Percentiles rank a stretch among this genome's conserved stretches.
phyloP scores from a whole-genome alignment of 2,888 invertebrate genomes.

The Ashinkailepas kermadecensis region DNA sequence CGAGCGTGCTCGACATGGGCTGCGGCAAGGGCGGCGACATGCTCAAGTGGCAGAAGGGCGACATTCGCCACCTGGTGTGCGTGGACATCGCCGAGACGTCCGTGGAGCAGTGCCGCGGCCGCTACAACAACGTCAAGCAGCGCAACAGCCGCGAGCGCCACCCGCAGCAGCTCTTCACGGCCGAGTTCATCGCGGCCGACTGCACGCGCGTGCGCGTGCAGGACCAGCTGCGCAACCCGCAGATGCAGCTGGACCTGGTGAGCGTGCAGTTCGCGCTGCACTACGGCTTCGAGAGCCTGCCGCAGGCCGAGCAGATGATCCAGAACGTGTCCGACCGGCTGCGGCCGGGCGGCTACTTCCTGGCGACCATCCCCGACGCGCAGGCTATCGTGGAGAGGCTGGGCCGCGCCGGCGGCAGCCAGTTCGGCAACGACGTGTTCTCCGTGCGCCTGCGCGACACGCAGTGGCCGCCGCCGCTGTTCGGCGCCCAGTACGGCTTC shows the following conservation, averaged over 20 bases:
- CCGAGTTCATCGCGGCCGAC: constrained; percentile 87
- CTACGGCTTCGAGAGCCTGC: constrained; percentile 84
- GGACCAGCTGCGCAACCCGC: constrained; percentile 36
- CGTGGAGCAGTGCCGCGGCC: constrained; percentile 75
- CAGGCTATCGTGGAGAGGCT: constrained; percentile 65
- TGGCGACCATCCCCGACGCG: constrained; percentile 93
- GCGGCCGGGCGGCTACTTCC: constrained; percentile 83
- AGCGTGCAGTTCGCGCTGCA: constrained; percentile 99
- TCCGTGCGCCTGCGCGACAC: constrained; percentile 53
- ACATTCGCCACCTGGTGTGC: constrained; percentile 73
- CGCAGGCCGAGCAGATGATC: constrained; percentile 85
- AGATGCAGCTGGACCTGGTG: constrained; percentile 73
- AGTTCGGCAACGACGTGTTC: constrained; percentile 73
- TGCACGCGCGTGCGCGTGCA: constrained; percentile 58
- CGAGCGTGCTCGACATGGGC: constrained; percentile 83
- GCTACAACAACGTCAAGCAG: constrained; percentile 64
- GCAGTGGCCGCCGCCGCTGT: constrained; percentile 57
- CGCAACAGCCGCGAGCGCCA: constrained; percentile 36
- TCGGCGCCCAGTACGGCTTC: constrained; percentile 94
- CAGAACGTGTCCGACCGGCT: constrained; percentile 85
- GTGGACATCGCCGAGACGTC: constrained; percentile 91
- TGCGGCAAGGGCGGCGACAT: constrained; percentile 99
- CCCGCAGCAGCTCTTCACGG: constrained; percentile 53
- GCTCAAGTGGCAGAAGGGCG: constrained; percentile 82
- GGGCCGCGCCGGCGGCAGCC: constrained; percentile 27